phyloP scores from a whole-genome alignment of 92 coral and sea anemone species.

The Hydrozoanthus gracilis region DNA sequence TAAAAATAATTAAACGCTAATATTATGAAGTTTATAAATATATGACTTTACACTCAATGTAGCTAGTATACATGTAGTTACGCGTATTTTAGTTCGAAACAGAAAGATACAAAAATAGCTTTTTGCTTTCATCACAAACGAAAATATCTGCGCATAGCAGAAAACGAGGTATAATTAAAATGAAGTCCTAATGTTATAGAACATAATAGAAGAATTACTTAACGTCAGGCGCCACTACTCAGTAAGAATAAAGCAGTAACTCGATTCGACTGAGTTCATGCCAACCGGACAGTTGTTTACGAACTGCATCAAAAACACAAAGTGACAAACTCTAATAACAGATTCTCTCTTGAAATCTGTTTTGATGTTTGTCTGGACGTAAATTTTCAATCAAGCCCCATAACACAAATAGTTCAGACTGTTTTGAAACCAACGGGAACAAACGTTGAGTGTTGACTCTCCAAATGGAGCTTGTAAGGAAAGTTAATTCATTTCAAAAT shows the following conservation, averaged over 20 bases:
- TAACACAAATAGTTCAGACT: not conserved
- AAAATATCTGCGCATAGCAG: not conserved
- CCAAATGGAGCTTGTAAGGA: not conserved
- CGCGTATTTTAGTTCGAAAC: not conserved
- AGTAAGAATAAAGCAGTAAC: not conserved
- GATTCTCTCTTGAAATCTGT: not conserved
- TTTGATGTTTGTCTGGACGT: not conserved
- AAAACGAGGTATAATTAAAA: not conserved
- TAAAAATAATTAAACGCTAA: too few species aligned
- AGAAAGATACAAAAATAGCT: not conserved
- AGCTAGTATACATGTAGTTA: too few species aligned
- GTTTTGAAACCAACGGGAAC: not conserved
- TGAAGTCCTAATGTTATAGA: not conserved
- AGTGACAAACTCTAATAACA: not conserved
- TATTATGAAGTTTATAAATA: too few species aligned
- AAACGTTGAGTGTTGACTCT: not conserved
- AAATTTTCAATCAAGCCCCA: not conserved
- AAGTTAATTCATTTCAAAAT: not conserved
- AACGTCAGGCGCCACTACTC: not conserved
- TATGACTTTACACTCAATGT: not conserved
- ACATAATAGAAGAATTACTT: not conserved
- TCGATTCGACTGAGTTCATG: not conserved
- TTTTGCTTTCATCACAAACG: not conserved
- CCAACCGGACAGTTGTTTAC: not conserved
- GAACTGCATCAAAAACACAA: not conserved